Conservation (phyloP, 2,888 invertebrate species). For the Sesia bembeciformis region DNA sequence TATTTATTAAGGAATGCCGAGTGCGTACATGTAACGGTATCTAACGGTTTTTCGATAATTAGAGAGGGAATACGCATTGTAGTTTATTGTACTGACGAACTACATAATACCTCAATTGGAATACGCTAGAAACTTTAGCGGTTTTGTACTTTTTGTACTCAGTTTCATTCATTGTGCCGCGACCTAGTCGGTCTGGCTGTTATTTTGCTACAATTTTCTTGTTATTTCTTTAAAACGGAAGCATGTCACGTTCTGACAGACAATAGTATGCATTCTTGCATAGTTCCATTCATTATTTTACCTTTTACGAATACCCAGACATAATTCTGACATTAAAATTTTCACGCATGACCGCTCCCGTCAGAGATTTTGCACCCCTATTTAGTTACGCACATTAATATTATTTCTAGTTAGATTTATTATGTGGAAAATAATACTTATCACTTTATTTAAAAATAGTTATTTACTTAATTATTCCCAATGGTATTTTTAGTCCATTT, state of each 20-base stretch:
- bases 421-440: too few relatives aligned
- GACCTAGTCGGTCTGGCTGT: neutral
- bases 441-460: too few relatives aligned
- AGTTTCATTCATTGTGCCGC: neutral
- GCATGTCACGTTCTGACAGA: slow-evolving; percentile 9
- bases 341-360: slow-evolving; percentile 23
- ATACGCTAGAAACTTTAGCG: slow-evolving; percentile 2
- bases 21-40: slow-evolving; percentile 9
- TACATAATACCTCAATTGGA: slow-evolving; percentile 4
- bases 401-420: neutral
- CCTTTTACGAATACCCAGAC: slow-evolving; percentile 14
- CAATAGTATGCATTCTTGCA: slow-evolving; percentile 25
- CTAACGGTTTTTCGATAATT: slow-evolving; percentile 10
- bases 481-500: neutral
- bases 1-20: neutral
- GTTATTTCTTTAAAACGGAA: slow-evolving; percentile 8
- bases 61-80: neutral
- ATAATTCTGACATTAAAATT: slow-evolving; percentile 21
- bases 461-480: too few relatives aligned
- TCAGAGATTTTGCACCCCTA: neutral
- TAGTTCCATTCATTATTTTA: slow-evolving; percentile 32
- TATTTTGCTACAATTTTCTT: neutral
- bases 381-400: neutral
- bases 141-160: neutral
- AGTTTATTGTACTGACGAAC: too few relatives aligned